Base-by-base conservation (phyloP, 2,113 vertebrate genomes). In the Rhabdornis inornatus region DNA sequence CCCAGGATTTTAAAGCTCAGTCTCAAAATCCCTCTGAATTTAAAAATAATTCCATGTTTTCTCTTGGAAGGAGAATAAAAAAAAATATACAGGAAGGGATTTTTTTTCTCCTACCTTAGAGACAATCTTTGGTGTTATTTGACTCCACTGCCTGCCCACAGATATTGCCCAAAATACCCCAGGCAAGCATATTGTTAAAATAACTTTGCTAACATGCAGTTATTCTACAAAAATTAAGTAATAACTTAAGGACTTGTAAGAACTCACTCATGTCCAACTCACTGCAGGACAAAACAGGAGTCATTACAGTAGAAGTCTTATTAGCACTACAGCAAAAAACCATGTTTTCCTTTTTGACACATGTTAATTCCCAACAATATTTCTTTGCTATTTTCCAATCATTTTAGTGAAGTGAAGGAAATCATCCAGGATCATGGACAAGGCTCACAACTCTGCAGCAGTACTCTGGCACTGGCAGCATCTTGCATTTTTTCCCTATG, bases 1-100 rank as follows among this genome's bases (percentile, higher is more conserved):
- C 85, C 61, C 69, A 95, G 90, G 94, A 96, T 97, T 97, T 97
- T 96, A 95, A 97, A 96, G 94, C 91, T 97, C 87, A 92, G 87
- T 80, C 76, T 96, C 92, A 81, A 97, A 95, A 96, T 89, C 90
- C 80, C 93, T 96, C 69, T 92, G 94, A 97, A 97, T 95, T 96
- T 96, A 97, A 95, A 95, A 93, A 83, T 42, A 69, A 82, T 93
- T 95, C 97, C 76, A 80, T 94, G 74, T 96, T 94, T 94, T 87
- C 56, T 96, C 68, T 71, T 70, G 17, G 59, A 93, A 68, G 18
- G 4, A 37, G 8, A 2, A 5, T 7, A 15, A 33, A 59, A 90
- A 94, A 89, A 42, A 37, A 80, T 16, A 92, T 78, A 92, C 6
- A 9, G 68, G 75, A 86, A 81, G 16, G 15, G 5, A 17, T 13